Percentiles rank a stretch among this genome's conserved stretches.
Evolutionary conservation across 2,797 vertebrate species (phyloP).

Genomic region (Phoeniculus purpureus): DNA sequence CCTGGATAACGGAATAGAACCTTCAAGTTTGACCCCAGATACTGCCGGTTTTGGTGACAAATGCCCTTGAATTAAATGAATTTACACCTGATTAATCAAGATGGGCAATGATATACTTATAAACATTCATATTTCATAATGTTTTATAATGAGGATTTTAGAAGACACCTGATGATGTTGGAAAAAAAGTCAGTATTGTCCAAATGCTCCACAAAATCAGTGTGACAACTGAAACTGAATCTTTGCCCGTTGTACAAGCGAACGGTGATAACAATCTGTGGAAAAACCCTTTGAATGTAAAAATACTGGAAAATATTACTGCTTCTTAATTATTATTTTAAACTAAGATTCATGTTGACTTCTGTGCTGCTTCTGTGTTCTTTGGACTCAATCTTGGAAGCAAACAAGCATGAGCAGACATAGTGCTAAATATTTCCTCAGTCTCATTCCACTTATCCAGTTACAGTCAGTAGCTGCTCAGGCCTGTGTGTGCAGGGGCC

Average conservation of each 20-base stretch:
- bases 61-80: background rate
- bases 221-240: background rate
- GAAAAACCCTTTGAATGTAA: background rate
- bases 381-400: background rate
- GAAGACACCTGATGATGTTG: background rate
- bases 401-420: background rate
- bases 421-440: background rate
- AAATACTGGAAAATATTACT: background rate
- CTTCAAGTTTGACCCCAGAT: background rate
- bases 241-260: background rate
- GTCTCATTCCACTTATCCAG: background rate
- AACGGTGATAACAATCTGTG: fast-evolving
- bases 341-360: background rate
- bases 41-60: background rate
- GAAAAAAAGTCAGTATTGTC: background rate
- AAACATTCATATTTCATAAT: background rate
- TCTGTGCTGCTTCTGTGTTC: background rate
- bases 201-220: background rate
- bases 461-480: background rate
- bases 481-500: background rate
- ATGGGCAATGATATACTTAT: background rate
- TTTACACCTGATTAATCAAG: background rate
- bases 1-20: background rate
- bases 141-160: background rate
- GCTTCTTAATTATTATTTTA: background rate